Base-by-base conservation (phyloP, 2,113 vertebrate species). In the Oncorhynchus nerka region DNA sequence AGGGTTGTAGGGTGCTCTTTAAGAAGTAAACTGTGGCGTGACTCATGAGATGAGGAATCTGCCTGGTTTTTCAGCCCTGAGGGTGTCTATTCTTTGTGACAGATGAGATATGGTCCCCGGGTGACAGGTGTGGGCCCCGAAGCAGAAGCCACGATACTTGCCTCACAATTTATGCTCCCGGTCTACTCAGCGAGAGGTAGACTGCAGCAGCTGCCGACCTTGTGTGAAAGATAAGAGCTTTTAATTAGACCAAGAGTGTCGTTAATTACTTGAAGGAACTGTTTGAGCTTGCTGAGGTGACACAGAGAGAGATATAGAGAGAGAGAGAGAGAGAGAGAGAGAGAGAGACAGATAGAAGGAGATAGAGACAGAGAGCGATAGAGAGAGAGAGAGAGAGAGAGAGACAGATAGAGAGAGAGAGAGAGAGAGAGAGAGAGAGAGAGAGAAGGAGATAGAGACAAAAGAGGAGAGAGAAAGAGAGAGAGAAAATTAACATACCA, bases 171-270 rank as follows among this genome's bases (percentile, higher is more conserved):
- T 96, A 97, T 95, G 93, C 93, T 90, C 94, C 92, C 91, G 13
- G 92, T 80, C 32, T 39, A 94, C 92, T 83, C 91, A 86, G 76
- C 85, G 83, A 92, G 89, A 91, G 89, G 86, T 85, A 89, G 90
- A 89, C 81, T 92, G 87, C 92, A 95, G 88, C 97, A 97, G 94
- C 94, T 97, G 96, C 88, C 91, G 93, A 89, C 94, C 95, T 94
- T 94, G 94, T 94, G 94, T 91, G 94, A 95, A 95, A 96, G 94
- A 92, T 96, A 95, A 96, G 94, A 94, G 94, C 94, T 97, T 97
- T 97, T 97, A 98, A 97, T 99, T 98, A 97, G 94, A 94, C 91
- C 94, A 92, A 95, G 92, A 94, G 90, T 82, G 91, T 83, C 93
- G 94, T 96, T 96, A 95, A 97, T 98, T 96, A 97, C 90, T 91